Evolutionary conservation across 2,113 vertebrate species (phyloP).

Genomic region (Psephotus haematonotus): DNA sequence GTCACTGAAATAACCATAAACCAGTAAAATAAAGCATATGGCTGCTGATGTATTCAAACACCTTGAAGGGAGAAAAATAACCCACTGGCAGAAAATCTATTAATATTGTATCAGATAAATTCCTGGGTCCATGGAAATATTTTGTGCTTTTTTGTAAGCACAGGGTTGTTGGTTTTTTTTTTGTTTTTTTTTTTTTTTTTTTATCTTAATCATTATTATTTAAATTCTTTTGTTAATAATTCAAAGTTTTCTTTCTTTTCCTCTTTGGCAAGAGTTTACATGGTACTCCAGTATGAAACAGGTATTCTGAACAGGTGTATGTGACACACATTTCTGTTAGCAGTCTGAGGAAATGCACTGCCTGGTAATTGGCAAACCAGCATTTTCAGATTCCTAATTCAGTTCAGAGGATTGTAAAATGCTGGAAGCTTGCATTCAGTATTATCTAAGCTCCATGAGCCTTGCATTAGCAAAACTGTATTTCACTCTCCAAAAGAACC

Average conservation of each 20-base stretch:
- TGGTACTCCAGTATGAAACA: background rate
- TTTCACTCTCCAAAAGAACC: accelerated
- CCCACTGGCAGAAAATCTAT: background rate
- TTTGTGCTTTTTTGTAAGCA: background rate
- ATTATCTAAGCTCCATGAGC: background rate
- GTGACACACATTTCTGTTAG: background rate
- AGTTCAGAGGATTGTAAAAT: background rate
- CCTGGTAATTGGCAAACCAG: background rate
- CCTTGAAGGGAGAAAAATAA: background rate
- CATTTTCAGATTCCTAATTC: background rate
- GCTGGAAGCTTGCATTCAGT: background rate
- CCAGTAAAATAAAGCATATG: background rate
- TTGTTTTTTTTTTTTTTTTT: background rate
- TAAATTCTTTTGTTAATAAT: background rate
- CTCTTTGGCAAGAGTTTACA: background rate
- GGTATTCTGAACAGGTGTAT: background rate
- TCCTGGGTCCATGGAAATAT: background rate
- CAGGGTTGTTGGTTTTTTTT: background rate
- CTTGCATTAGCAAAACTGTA: background rate
- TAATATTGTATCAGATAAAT: background rate
- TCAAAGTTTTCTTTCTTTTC: background rate
- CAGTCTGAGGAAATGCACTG: background rate
- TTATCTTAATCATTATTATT: background rate
- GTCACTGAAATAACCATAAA: background rate
- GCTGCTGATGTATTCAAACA: background rate